Conservation (phyloP, 2,888 invertebrate genomes). For the Eupeodes luniger region DNA sequence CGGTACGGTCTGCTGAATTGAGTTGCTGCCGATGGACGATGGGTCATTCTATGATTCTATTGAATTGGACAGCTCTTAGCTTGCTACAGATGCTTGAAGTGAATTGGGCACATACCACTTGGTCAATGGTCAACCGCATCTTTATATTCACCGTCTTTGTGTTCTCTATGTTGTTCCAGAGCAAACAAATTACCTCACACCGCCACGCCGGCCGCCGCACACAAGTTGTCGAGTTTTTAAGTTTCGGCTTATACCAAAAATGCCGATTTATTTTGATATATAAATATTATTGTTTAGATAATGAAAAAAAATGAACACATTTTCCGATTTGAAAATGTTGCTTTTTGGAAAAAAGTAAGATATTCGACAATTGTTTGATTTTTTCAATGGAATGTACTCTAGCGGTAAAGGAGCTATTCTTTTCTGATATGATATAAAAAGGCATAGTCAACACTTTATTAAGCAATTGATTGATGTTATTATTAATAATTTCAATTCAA, state of each 20-base stretch:
- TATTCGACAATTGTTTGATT: conserved; percentile 27
- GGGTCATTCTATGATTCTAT: not conserved
- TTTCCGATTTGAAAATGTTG: conserved; percentile 17
- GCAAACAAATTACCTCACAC: conserved; percentile 73
- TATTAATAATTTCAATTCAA: too few species aligned
- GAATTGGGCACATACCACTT: conserved; percentile 68
- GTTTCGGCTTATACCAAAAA: conserved; percentile 44
- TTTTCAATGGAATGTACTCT: conserved; percentile 25
- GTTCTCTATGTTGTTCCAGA: conserved; percentile 57
- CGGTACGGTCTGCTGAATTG: conserved; percentile 17
- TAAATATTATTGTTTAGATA: conserved; percentile 48
- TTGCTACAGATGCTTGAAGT: conserved; percentile 40
- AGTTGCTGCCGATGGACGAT: conserved; percentile 45
- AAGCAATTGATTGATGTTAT: too few species aligned
- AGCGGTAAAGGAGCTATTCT: conserved; percentile 50
- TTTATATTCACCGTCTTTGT: conserved; percentile 40
- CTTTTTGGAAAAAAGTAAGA: not conserved
- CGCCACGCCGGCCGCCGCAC: not conserved
- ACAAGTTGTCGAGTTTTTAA: conserved; percentile 37
- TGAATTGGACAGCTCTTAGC: conserved; percentile 7
- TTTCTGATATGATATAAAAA: not conserved
- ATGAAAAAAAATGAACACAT: conserved; percentile 4
- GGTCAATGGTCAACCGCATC: conserved; percentile 63
- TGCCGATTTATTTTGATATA: conserved; percentile 65
- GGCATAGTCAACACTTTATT: too few species aligned